Evolutionary conservation across 2,888 invertebrate species (phyloP).

Genomic region (Azorinus chamasolen): DNA sequence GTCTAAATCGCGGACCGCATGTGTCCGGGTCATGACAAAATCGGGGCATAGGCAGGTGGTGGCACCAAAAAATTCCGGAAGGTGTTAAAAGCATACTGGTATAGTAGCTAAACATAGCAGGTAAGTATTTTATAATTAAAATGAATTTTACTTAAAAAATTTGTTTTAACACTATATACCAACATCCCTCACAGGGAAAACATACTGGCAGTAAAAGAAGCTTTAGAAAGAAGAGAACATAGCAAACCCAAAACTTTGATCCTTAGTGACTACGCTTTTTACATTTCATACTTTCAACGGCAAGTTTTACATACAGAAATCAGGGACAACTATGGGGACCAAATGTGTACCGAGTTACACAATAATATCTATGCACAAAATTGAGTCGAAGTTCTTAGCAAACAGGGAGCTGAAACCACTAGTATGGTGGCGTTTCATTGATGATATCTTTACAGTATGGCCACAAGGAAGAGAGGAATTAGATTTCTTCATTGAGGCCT

Average conservation of each 20-base stretch:
- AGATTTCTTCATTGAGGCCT: neutral
- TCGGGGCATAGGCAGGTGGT: too few relatives aligned
- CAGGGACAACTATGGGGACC: conserved; percentile 31
- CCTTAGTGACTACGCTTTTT: conserved; percentile 18
- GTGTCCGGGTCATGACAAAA: too few relatives aligned
- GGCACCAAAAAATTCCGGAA: too few relatives aligned
- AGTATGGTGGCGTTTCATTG: conserved; percentile 5
- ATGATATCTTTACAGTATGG: neutral
- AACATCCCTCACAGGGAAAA: conserved; percentile 18
- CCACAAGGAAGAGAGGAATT: conserved; percentile 2
- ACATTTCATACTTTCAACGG: conserved; percentile 17
- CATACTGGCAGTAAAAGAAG: conserved; percentile 4
- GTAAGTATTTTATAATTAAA: too few relatives aligned
- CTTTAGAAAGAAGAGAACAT: neutral
- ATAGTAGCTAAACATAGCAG: too few relatives aligned
- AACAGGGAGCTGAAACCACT: neutral
- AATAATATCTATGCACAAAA: conserved; percentile 3
- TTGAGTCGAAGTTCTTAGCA: neutral
- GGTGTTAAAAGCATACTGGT: too few relatives aligned
- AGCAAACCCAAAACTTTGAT: conserved; percentile 20
- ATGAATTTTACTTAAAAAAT: too few relatives aligned
- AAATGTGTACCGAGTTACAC: conserved; percentile 24
- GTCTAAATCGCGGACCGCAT: too few relatives aligned
- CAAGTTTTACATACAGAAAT: conserved; percentile 23
- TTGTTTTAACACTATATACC: conserved; percentile 14